Conservation (phyloP, 2,797 vertebrate species). For the Danio jaintianensis region DNA sequence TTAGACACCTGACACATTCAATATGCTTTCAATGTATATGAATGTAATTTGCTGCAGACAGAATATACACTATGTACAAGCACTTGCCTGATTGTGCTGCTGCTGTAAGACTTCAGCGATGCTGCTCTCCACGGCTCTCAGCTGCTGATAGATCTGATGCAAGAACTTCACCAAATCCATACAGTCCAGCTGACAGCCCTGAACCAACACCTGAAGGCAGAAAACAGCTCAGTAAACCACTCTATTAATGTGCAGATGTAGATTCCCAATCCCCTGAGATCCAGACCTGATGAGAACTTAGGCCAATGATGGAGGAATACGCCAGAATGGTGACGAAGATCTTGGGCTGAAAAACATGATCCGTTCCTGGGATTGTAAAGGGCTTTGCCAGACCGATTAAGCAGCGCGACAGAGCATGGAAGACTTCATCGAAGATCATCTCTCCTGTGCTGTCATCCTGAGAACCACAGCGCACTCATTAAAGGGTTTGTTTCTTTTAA, state of each 20-base stretch:
- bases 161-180: constrained; percentile 86
- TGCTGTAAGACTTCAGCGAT: constrained; percentile 93
- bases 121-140: constrained; percentile 93
- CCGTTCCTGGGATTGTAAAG: constrained; percentile 92
- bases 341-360: constrained; percentile 89
- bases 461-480: not conserved
- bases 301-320: constrained; percentile 95
- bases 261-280: not conserved
- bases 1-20: too few relatives aligned
- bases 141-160: constrained; percentile 90
- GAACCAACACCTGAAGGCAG: constrained; percentile 87
- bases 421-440: constrained; percentile 98
- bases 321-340: constrained; percentile 97
- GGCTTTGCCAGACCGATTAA: constrained; percentile 88
- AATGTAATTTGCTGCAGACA: too few relatives aligned
- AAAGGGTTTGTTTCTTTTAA: not conserved
- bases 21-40: not conserved
- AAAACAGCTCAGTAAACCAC: not conserved
- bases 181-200: constrained; percentile 91
- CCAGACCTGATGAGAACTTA: constrained; percentile 92
- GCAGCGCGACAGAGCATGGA: constrained; percentile 91
- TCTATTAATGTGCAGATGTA: not conserved
- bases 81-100: constrained; percentile 84
- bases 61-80: too few relatives aligned
- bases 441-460: constrained; percentile 97